Evolutionary conservation across 2,113 vertebrate species (phyloP), one percentile per base, ranked within the genome.

Genomic region (Hippocampus zosterae): DNA sequence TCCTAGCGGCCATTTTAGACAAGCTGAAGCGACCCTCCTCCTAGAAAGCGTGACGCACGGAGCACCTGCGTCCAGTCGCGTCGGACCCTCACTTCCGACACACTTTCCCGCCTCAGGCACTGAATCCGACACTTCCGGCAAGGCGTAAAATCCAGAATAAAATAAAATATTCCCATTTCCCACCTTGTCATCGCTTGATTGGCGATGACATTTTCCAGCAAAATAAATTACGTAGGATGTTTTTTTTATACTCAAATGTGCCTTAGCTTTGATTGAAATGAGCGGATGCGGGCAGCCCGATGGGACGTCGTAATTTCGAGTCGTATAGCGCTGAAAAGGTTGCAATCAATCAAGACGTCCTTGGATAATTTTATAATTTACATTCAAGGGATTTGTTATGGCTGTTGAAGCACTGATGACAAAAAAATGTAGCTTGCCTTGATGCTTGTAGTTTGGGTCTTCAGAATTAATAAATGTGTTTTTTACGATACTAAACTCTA

Each of bases 201-300:
- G 33, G 21, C n/a, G 21, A 63, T 41, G 61, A 63, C 61, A 23
- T 42, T 63, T 42, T 41, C 37, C 15, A 15, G 27, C 57, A 60
- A 55, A 55, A 55, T 55, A 55, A 55, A 56, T 29, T 5, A 62
- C 74, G 48, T 55, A 68, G 33, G 69, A 13, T 27, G 79, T 75
- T 79, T 82, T 37, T 37, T 33, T 37, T 37, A 78, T 83, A 41
- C 11, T 13, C 57, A 10, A 86, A 79, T 59, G 84, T 75, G 74
- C 61, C 80, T 75, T 88, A 79, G 78, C 83, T 87, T 73, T 76
- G 87, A 83, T 84, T 41, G 67, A 81, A 79, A 40, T 71, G 42
- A 66, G 60, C 75, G 84, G 84, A 88, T 84, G 72, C 70, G 40
- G 52, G 6, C 10, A 1, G 12, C 60, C 65, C 62, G 52, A 37